Conservation (phyloP, 92 coral and sea anemone genomes). For the Metridium senile region DNA sequence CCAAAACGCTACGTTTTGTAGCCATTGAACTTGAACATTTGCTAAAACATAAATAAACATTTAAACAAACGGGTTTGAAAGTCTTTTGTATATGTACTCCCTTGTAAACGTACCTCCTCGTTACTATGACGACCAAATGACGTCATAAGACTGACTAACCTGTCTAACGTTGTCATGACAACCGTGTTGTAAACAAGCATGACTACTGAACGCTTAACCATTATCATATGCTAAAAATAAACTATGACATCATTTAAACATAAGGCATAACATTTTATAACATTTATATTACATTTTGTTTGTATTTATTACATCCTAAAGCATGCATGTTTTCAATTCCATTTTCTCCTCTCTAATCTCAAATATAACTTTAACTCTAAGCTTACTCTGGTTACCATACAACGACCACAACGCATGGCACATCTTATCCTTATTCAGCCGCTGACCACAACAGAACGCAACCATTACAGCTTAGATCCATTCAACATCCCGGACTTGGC, state of each 20-base stretch:
- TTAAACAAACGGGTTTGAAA: slow-evolving; percentile 2
- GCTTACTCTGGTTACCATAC: slow-evolving; percentile 82
- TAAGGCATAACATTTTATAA: too few species aligned
- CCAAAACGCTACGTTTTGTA: slow-evolving; percentile 6
- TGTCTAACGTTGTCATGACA: slow-evolving; percentile 1
- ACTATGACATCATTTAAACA: neutral
- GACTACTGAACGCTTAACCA: neutral
- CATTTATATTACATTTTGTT: too few species aligned
- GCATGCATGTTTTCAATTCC: slow-evolving; percentile 12
- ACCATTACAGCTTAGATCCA: slow-evolving; percentile 80
- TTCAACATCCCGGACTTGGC: slow-evolving; percentile 70
- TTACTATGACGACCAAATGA: slow-evolving; percentile 13
- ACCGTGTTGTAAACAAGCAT: neutral
- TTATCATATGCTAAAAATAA: neutral
- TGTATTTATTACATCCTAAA: neutral
- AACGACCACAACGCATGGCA: slow-evolving; percentile 64
- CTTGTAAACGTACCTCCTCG: neutral
- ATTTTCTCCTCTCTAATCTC: slow-evolving; percentile 26
- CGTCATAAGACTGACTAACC: slow-evolving; percentile 1
- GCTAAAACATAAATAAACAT: slow-evolving; percentile 7
- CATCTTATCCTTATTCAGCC: slow-evolving; percentile 74
- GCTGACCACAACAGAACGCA: slow-evolving; percentile 87
- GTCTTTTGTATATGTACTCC: neutral
- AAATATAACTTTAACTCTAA: slow-evolving; percentile 65
- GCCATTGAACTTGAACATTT: neutral